Evolutionary conservation across 2,888 invertebrate genomes (phyloP).

Genomic region (Koerneria pararmatus): DNA sequence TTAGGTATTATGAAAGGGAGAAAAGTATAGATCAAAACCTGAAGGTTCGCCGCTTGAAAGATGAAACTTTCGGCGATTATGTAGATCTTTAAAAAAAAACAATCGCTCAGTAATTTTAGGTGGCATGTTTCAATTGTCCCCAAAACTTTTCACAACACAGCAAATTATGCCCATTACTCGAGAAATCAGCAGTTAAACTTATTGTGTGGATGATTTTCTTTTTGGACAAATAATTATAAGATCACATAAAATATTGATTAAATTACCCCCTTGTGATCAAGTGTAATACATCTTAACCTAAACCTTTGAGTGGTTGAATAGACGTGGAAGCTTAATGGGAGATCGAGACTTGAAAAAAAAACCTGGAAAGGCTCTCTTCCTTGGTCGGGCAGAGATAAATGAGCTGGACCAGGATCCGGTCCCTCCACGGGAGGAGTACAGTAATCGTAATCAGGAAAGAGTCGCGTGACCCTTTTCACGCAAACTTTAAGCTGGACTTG

Average conservation of each 20-base stretch:
- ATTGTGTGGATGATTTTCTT: too few species aligned
- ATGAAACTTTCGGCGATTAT: conserved; percentile 56
- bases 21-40: too few species aligned
- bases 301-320: not conserved
- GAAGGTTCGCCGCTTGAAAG: conserved; percentile 45
- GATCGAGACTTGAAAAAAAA: not conserved
- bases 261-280: not conserved
- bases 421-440: conserved; percentile 48
- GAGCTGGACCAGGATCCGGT: conserved; percentile 59
- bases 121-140: too few species aligned
- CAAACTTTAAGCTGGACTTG: conserved; percentile 53
- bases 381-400: conserved; percentile 50
- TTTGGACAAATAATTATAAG: too few species aligned
- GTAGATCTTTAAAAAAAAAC: conserved; percentile 43
- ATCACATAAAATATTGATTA: too few species aligned
- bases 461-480: conserved; percentile 34
- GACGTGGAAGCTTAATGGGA: not conserved
- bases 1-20: not conserved
- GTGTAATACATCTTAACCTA: conserved; percentile 2
- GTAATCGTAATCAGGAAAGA: conserved; percentile 52
- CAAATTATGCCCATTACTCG: too few species aligned
- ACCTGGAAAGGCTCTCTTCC: conserved; percentile 52
- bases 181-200: too few species aligned
- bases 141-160: too few species aligned
- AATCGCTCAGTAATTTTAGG: too few species aligned